phyloP scores from a whole-genome alignment of 1,140 invertebrate genomes.

The Xylocopa sonorina region DNA sequence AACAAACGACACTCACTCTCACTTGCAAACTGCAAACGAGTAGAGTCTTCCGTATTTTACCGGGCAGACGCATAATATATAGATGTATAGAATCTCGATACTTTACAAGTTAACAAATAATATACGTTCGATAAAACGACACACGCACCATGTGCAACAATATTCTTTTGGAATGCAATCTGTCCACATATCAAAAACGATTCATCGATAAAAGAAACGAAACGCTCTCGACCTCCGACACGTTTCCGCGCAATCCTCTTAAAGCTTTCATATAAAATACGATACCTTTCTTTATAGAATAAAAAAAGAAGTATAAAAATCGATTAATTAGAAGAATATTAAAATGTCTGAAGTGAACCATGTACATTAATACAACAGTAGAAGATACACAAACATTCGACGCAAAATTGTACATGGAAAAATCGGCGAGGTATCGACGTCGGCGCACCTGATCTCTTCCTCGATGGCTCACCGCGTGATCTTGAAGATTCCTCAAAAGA shows the following conservation, averaged over 20 bases:
- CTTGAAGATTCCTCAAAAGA: not conserved
- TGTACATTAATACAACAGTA: not conserved
- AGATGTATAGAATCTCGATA: not conserved
- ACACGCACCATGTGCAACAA: not conserved
- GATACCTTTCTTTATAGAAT: not conserved
- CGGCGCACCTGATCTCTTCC: not conserved
- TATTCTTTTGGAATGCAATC: constrained; percentile 20
- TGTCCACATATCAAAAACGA: not conserved
- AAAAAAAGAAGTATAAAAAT: not conserved
- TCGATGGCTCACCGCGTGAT: not conserved
- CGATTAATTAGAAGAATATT: not conserved
- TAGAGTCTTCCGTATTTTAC: constrained; percentile 5
- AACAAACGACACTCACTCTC: constrained; percentile 17
- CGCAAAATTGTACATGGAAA: constrained; percentile 22
- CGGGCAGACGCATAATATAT: not conserved
- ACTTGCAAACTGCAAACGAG: constrained; percentile 45
- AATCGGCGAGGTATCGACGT: constrained; percentile 34
- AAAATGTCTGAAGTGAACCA: not conserved
- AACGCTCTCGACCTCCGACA: not conserved
- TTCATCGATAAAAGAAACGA: not conserved
- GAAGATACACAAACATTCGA: not conserved
- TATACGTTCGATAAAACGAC: not conserved
- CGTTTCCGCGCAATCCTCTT: not conserved
- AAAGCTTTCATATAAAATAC: not conserved
- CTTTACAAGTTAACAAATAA: not conserved